These are phyloP conservation scores for Enteromius thamalakanensis DNA, from an alignment of 2,797 vertebrate species.

Conservation along the genomic window DNA sequence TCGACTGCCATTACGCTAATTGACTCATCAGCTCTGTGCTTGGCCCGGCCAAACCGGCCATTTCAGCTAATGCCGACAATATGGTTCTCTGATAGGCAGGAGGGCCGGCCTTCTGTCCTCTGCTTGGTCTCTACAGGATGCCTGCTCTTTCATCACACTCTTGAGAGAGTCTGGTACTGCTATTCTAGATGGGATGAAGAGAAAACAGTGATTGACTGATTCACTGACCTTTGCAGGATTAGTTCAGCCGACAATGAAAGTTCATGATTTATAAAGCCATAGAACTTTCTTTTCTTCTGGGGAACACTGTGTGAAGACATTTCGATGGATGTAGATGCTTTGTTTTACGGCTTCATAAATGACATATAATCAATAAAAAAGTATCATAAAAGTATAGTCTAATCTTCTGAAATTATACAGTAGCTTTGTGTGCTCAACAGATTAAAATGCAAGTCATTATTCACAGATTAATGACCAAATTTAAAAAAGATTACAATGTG, in stretches of 20 bases:
- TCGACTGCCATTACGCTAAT: slow-evolving; percentile 52
- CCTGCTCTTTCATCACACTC: slow-evolving; percentile 22
- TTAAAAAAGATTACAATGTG: neutral
- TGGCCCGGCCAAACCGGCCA: slow-evolving; percentile 40
- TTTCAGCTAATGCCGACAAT: slow-evolving; percentile 45
- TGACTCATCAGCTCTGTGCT: slow-evolving; percentile 55
- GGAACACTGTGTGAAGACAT: neutral
- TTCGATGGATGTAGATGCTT: neutral
- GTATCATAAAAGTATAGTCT: neutral
- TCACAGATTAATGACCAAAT: neutral
- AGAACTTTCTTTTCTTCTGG: neutral
- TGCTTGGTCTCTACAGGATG: slow-evolving; percentile 27
- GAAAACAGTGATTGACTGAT: slow-evolving; percentile 6
- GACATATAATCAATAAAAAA: neutral
- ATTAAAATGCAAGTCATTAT: neutral
- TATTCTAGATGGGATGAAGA: neutral
- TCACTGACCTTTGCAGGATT: slow-evolving; percentile 15
- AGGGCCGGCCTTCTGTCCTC: slow-evolving; percentile 49
- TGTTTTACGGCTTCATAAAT: neutral
- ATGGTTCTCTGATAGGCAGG: slow-evolving; percentile 45
- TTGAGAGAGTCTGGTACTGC: neutral
- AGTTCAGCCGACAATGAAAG: neutral
- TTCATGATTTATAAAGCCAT: neutral
- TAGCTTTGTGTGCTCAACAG: neutral
- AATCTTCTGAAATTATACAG: neutral